These are phyloP conservation scores for Hiodon tergisus DNA, from an alignment of 2,113 vertebrate species.

Conservation along the genomic window DNA sequence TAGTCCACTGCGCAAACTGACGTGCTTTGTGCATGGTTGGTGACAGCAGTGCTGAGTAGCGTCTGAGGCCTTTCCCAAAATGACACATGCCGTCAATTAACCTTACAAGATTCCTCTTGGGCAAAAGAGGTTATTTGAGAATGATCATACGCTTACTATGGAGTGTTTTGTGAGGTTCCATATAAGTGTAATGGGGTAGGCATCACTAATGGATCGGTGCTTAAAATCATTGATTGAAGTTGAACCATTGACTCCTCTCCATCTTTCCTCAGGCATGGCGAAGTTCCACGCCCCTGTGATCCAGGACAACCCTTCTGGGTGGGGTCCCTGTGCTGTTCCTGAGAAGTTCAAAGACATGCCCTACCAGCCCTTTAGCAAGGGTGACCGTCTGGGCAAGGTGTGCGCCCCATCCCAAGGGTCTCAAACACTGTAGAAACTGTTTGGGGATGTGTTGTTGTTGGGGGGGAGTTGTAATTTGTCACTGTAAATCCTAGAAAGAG, in stretches of 20 bases:
- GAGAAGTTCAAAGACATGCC: conserved; percentile 98
- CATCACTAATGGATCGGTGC: background rate
- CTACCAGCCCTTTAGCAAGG: conserved; percentile 98
- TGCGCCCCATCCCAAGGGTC: background rate
- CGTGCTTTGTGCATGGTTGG: conserved; percentile 21
- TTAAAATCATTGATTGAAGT: too few species aligned
- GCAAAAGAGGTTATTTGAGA: background rate
- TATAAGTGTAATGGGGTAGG: too few species aligned
- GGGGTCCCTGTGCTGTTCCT: conserved; percentile 94
- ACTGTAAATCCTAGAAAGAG: too few species aligned
- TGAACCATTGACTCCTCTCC: background rate
- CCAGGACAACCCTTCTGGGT: conserved; percentile 93
- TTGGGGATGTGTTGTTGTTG: background rate
- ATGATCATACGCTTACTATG: background rate
- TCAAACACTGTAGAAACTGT: background rate
- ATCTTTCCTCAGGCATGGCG: conserved; percentile 70
- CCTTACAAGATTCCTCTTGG: background rate
- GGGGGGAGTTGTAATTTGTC: background rate
- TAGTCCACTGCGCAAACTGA: conserved; percentile 51
- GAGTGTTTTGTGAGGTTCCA: too few species aligned
- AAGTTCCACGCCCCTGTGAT: conserved; percentile 94
- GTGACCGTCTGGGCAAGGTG: conserved; percentile 95
- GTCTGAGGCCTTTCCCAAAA: conserved; percentile 34
- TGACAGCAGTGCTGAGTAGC: conserved; percentile 41
- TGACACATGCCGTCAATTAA: background rate